Evolutionary conservation across 2,888 invertebrate species (phyloP), one percentile per base, ranked within the genome.

Genomic region (Zelleria hepariella): DNA sequence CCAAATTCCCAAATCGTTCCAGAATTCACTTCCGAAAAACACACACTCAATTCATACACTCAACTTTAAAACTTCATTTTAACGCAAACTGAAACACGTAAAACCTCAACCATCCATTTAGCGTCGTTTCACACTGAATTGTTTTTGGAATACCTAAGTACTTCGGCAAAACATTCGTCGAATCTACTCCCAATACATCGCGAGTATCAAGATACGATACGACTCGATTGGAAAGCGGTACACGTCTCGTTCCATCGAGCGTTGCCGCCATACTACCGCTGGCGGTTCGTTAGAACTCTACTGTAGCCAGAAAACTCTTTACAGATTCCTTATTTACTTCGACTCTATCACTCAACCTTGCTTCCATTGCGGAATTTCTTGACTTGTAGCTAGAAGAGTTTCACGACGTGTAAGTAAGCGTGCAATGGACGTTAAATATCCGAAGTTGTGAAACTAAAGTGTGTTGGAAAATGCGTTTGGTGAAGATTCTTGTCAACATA

Each of bases 181-280:
- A 42, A 15, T 42, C 32, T 42, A 42, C 32, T 42, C 5, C 32
- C 32, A 20, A 55, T 21, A 55, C 20, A 20, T 32, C 24, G 32
- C n/a, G 10, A 32, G 15, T 42, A 42, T 15, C 32, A 42, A 42
- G 32, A 42, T 4, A 10, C 2, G 10, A 42, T 10, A 15, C 32
- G n/a, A n/a, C n/a, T n/a, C 32, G 32, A 42, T 15, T 15, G 15
- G 15, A 42, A 42, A 42, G 32, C 15, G 2, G 24, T 42, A 68
- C 69, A 74, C 82, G 80, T 77, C 64, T 63, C 59, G 49, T 62
- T 74, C 65, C 67, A 62, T 62, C 64, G 65, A 74, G 71, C 77
- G 81, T 75, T 76, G 67, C 73, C 78, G 77, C 74, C 73, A 71
- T 70, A 84, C 84, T 83, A 79, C 67, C 73, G 73, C 67, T 64